Base-by-base conservation (phyloP, 37 sponge, comb jelly and placozoan genomes). In the Dysidea cf. avara region DNA sequence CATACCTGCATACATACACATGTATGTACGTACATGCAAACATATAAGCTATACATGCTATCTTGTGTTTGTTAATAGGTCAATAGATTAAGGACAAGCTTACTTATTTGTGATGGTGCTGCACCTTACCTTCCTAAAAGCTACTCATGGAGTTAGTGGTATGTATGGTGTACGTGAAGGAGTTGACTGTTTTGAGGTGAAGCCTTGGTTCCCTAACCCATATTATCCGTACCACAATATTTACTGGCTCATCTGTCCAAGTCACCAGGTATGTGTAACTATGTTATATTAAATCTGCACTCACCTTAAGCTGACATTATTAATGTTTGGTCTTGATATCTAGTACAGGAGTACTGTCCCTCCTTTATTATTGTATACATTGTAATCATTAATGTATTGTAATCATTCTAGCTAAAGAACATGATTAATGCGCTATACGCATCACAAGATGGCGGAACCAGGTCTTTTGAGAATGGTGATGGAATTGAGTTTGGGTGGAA, bases 401-500 rank as follows among this genome's bases (percentile, higher is more conserved):
- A 18, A 28, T 16, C 29, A 64, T 30, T 49, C 7, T 36, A 77
- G 78, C 68, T 66, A 31, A 77, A 77, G 60, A 77, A 77, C 29
- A 77, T 77, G 78, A 31, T 77, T 2, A 56, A 31, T 39, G 40
- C 68, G 24, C 57, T 77, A n/a, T n/a, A n/a, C n/a, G n/a, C n/a
- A n/a, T n/a, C n/a, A n/a, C n/a, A n/a, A n/a, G n/a, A n/a, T n/a
- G 68, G 69, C 13, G 78, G 68, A 5, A 57, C 68, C 7, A 77
- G 66, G 46, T 38, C 24, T n/a, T 77, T 77, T 55, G 17, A 20
- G 40, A 4, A 39, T 2, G 32, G n/a, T n/a, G n/a, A 67, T 12
- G 78, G 68, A 14, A 56, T 53, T 12, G 7, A 56, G 30, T 77
- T 77, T 66, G 78, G 78, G 7, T 77, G 78, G 78, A 21, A 43